Evolutionary conservation across 1,140 invertebrate species (phyloP).

Genomic region (Cyclina sinensis): DNA sequence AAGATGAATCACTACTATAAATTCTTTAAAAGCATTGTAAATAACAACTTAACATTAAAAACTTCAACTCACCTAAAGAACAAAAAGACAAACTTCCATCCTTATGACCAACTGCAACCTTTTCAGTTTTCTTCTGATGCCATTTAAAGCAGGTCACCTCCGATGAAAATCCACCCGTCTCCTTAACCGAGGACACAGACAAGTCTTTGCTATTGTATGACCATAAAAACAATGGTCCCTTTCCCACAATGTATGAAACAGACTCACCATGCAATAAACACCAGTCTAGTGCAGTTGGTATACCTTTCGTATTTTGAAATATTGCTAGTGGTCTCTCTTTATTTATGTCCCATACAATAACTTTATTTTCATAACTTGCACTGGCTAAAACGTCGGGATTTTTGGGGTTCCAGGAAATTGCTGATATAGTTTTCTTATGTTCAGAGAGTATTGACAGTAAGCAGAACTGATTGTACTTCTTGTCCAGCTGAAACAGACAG

Average conservation of each 20-base stretch:
- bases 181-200: slow-evolving; percentile 72
- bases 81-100: slow-evolving; percentile 87
- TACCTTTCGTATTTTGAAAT: slow-evolving; percentile 75
- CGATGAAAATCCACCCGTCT: slow-evolving; percentile 77
- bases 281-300: slow-evolving; percentile 83
- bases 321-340: slow-evolving; percentile 81
- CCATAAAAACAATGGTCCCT: slow-evolving; percentile 85
- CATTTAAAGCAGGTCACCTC: slow-evolving; percentile 83
- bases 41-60: no score
- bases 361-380: slow-evolving; percentile 81
- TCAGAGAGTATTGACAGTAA: slow-evolving; percentile 87
- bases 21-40: no score
- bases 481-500: slow-evolving; percentile 79
- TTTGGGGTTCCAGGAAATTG: slow-evolving; percentile 85
- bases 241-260: slow-evolving; percentile 81
- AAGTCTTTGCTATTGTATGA: slow-evolving; percentile 69
- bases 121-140: slow-evolving; percentile 82
- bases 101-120: slow-evolving; percentile 86
- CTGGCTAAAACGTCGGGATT: slow-evolving; percentile 85
- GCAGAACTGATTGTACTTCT: slow-evolving; percentile 84
- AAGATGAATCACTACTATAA: no score
- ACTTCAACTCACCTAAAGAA: slow-evolving; percentile 44
- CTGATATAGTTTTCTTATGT: slow-evolving; percentile 87
- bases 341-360: slow-evolving; percentile 86
- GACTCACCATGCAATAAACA: slow-evolving; percentile 76